Conservation (phyloP, 2,113 vertebrate species). For the Petromus typicus region DNA sequence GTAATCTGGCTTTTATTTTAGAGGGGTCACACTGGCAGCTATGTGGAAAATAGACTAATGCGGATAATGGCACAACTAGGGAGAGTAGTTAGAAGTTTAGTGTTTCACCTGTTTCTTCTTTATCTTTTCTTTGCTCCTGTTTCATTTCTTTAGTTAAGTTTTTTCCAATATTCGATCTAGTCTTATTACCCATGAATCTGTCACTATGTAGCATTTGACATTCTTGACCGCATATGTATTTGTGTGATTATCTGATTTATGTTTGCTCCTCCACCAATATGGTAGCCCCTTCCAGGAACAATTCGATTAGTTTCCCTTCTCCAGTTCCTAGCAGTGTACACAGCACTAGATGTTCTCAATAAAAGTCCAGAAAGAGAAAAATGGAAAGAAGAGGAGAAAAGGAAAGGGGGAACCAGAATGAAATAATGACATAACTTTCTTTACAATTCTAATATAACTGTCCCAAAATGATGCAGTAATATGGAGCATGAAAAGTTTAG, state of each 20-base stretch:
- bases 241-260: background rate
- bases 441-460: background rate
- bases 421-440: background rate
- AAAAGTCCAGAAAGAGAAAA: background rate
- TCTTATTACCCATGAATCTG: background rate
- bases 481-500: background rate
- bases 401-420: background rate
- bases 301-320: background rate
- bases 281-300: background rate
- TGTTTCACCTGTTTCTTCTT: background rate
- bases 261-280: background rate
- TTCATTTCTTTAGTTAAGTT: background rate
- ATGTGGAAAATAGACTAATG: background rate
- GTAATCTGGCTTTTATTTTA: conserved; percentile 45
- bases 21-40: background rate
- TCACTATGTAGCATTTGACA: background rate
- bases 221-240: background rate
- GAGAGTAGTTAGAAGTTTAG: background rate
- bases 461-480: background rate
- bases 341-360: background rate
- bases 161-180: background rate
- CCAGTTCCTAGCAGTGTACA: background rate
- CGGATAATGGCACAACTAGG: background rate
- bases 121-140: background rate
- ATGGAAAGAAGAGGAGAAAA: rapidly evolving